Evolutionary conservation across 2,888 invertebrate genomes (phyloP), one percentile per base, ranked within the genome.

Genomic region (Himalopsyche kuldschensis): DNA sequence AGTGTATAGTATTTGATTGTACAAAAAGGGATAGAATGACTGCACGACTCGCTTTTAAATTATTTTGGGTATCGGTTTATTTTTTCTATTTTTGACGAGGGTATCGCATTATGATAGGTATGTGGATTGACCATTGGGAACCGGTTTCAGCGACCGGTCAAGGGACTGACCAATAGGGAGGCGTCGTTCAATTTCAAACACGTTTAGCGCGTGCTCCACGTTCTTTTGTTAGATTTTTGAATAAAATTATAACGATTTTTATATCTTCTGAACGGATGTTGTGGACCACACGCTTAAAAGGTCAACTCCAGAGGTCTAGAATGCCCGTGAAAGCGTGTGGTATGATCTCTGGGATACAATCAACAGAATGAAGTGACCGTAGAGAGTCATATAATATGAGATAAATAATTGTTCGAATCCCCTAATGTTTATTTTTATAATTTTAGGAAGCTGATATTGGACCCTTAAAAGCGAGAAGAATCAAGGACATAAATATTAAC

Each of bases 41-140:
- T 41, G 24, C 69, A 82, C 27, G 48, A 35, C 30, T 35, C 78
- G 69, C 82, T 35, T 55, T 48, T 78, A 20, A 31, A 1, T 41
- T 78, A 35, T 79, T 81, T 55, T 30, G n/a, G 35, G 80, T 32
- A 27, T 76, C 30, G 30, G 75, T 76, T 76, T 79, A 15, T 47
- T 30, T 46, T 35, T 75, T 63, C 48, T 76, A 77, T 81, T 78
- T 77, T 84, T 84, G 83, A 84, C 81, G 81, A 86, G 84, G 86
- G 86, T 86, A 78, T 79, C 15, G 47, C 81, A 48, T 79, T 81
- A 82, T 81, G 82, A 84, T 84, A 83, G 83, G 84, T 75, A 81
- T 27, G 76, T 69, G 79, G 77, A 77, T 78, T 91, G 90, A 90
- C 91, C 91, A 91, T 90, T 87, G 88, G 88, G 88, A 89, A 91